A percentile compares a stretch with the other conserved stretches of the same genome.
Conservation (phyloP, 1,140 invertebrate species). For the Bilobella aurantiaca region DNA sequence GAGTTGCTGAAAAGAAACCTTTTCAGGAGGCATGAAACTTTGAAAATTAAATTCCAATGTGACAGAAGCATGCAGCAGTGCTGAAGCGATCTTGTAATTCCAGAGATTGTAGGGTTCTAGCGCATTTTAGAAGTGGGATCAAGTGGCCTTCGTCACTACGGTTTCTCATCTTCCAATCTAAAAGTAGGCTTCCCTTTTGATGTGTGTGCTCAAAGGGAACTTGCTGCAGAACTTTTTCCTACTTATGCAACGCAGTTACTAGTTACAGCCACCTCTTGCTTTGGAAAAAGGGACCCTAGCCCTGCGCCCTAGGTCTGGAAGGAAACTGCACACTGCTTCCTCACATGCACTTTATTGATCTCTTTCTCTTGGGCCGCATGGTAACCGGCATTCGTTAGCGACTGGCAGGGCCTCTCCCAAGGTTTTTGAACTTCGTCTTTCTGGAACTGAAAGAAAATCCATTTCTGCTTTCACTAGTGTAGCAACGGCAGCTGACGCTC, state of each 20-base stretch:
- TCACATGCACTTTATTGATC: not conserved
- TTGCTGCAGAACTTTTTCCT: not conserved
- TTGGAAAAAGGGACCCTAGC: not conserved
- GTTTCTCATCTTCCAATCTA: not conserved
- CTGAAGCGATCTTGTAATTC: too few species aligned
- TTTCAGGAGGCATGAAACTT: too few species aligned
- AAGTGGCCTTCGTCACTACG: not conserved
- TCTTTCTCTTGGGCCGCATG: not conserved
- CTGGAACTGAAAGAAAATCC: not conserved
- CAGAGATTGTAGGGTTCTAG: too few species aligned
- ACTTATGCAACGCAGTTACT: too few species aligned
- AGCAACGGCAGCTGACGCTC: constrained; percentile 44
- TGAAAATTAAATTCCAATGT: too few species aligned
- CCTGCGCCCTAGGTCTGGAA: not conserved
- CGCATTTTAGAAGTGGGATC: not conserved
- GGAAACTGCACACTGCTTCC: not conserved
- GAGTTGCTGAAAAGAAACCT: too few species aligned
- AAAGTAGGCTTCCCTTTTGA: not conserved
- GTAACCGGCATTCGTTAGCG: not conserved
- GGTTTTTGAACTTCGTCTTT: not conserved
- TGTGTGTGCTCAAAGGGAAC: not conserved
- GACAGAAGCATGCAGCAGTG: too few species aligned
- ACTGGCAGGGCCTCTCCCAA: not conserved
- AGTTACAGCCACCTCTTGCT: too few species aligned
- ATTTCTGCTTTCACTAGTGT: too few species aligned